Evolutionary conservation across 2,797 vertebrate genomes (phyloP).

Genomic region (Periophthalmus magnuspinnatus): DNA sequence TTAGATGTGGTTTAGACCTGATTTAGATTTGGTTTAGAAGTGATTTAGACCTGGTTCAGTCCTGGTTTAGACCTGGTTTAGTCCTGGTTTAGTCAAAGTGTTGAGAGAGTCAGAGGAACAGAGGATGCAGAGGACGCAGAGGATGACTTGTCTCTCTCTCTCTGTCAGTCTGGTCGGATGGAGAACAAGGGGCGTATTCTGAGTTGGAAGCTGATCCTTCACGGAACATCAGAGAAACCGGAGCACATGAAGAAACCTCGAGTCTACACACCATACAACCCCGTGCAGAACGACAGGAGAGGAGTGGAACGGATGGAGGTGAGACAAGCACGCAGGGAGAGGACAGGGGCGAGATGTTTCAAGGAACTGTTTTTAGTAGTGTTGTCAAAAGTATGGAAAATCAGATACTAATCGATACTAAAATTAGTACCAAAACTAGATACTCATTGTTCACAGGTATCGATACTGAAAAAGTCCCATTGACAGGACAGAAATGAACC

Average conservation of each 20-base stretch:
- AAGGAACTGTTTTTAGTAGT: too few species aligned
- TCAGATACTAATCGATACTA: too few species aligned
- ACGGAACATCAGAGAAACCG: constrained; percentile 88
- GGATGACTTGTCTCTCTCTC: neutral
- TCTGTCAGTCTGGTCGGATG: constrained; percentile 86
- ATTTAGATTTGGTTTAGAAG: neutral
- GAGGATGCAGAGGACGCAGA: too few species aligned
- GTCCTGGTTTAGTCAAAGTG: neutral
- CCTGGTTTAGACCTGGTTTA: neutral
- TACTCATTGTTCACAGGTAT: too few species aligned
- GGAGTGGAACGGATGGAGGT: constrained; percentile 89
- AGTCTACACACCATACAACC: constrained; percentile 92
- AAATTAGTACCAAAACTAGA: too few species aligned
- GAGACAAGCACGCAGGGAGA: neutral
- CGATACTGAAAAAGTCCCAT: too few species aligned
- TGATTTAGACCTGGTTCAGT: neutral
- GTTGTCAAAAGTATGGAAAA: too few species aligned
- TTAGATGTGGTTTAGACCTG: neutral
- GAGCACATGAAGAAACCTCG: constrained; percentile 90
- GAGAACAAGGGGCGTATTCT: constrained; percentile 95
- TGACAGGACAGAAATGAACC: too few species aligned
- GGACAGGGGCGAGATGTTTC: too few species aligned
- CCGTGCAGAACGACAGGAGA: constrained; percentile 94
- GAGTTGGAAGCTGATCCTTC: constrained; percentile 94
- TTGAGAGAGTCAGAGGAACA: too few species aligned